Conservation (phyloP, 2,888 invertebrate species). For the Trissolcus brochymenae region DNA sequence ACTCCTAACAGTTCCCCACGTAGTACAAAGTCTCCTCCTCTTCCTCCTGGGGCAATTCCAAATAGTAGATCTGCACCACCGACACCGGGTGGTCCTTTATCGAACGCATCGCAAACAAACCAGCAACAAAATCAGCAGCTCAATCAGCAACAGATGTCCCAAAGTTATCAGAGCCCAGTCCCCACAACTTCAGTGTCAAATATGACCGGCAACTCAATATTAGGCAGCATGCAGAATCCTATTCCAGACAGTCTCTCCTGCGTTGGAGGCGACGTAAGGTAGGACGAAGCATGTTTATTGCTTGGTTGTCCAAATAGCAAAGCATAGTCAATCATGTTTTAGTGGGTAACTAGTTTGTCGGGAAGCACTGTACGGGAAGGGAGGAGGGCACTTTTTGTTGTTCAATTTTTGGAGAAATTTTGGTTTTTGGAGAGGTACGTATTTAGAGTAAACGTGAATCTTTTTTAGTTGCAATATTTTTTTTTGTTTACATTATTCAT, state of each 20-base stretch:
- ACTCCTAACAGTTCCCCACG: slow-evolving; percentile 92
- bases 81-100: slow-evolving; percentile 76
- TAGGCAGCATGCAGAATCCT: slow-evolving; percentile 72
- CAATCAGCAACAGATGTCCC: slow-evolving; percentile 70
- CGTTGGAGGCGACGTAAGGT: slow-evolving; percentile 80
- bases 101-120: slow-evolving; percentile 66
- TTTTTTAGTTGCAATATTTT: slow-evolving; percentile 1
- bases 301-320: slow-evolving; percentile 47
- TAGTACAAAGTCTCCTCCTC: slow-evolving; percentile 90
- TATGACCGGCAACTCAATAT: slow-evolving; percentile 68
- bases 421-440: slow-evolving; percentile 55
- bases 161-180: slow-evolving; percentile 72
- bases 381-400: slow-evolving; percentile 40
- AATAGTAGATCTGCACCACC: slow-evolving; percentile 77
- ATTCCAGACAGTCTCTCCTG: slow-evolving; percentile 78
- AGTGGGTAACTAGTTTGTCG: slow-evolving; percentile 21
- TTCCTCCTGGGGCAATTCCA: slow-evolving; percentile 80
- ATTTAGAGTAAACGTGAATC: slow-evolving; percentile 27
- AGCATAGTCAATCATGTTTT: slow-evolving; percentile 54
- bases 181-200: slow-evolving; percentile 68
- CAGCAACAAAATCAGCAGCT: slow-evolving; percentile 69
- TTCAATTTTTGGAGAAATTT: slow-evolving; percentile 42
- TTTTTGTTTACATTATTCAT: slow-evolving; percentile 8
- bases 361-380: slow-evolving; percentile 16
- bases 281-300: slow-evolving; percentile 65